Conservation (phyloP, 2,113 vertebrate genomes). For the Tiliqua scincoides region DNA sequence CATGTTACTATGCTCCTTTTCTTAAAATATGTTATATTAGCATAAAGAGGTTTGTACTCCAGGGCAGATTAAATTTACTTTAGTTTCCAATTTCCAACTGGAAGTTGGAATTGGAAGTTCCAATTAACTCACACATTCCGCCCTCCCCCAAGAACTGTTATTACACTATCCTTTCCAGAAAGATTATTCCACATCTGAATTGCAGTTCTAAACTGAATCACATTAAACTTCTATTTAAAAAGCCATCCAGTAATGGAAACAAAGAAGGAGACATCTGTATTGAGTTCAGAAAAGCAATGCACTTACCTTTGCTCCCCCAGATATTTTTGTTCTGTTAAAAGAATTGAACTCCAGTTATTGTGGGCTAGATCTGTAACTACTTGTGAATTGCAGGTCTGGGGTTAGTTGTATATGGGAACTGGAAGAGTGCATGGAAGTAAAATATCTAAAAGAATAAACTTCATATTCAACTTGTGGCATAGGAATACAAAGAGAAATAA, state of each 20-base stretch:
- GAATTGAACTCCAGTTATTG: background rate
- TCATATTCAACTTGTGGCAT: background rate
- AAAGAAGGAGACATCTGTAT: slow-evolving; percentile 21
- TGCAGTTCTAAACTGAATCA: slow-evolving; percentile 2
- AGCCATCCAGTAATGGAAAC: slow-evolving; percentile 14
- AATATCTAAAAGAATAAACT: background rate
- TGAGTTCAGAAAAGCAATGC: slow-evolving; percentile 29
- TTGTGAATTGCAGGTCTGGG: background rate
- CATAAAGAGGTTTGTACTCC: background rate
- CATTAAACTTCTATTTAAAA: slow-evolving; percentile 22
- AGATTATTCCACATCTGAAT: slow-evolving; percentile 22
- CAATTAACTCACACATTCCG: no score
- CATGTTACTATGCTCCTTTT: slow-evolving; percentile 17
- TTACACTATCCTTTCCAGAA: no score
- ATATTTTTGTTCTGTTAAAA: slow-evolving; percentile 2
- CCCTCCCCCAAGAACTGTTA: no score
- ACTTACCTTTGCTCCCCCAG: background rate
- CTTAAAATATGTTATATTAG: background rate
- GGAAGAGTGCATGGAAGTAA: slow-evolving; percentile 19
- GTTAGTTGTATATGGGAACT: background rate
- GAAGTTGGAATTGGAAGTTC: no score
- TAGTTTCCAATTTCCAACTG: no score
- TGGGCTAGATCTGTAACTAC: background rate
- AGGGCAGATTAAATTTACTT: slow-evolving; percentile 9
- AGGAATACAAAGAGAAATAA: background rate